phyloP scores from a whole-genome alignment of 2,888 invertebrate genomes.

The Eustalomyia histrio region DNA sequence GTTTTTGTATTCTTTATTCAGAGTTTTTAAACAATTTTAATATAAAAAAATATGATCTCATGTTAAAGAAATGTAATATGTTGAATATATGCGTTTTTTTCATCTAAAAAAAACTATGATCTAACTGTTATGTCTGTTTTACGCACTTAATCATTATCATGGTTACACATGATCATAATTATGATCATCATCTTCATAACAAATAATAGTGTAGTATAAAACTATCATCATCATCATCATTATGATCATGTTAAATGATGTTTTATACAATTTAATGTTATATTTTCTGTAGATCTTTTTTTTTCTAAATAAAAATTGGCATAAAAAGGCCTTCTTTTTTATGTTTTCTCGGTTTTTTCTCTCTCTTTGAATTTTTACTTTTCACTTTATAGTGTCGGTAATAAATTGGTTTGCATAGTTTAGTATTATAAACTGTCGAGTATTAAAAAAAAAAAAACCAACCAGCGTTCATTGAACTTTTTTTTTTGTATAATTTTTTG shows the following conservation, averaged over 20 bases:
- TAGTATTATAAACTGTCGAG: background rate
- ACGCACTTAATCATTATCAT: constrained; percentile 10
- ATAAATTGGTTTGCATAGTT: constrained; percentile 51
- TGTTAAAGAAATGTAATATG: constrained; percentile 28
- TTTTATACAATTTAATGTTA: background rate
- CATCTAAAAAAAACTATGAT: constrained; percentile 18
- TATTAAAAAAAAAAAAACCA: background rate
- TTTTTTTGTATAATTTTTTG: constrained; percentile 29
- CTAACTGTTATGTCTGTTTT: constrained; percentile 32
- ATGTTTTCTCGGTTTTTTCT: constrained; percentile 23
- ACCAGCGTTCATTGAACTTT: constrained; percentile 53
- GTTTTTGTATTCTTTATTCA: background rate
- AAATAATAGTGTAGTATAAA: constrained; percentile 2
- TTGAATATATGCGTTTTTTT: background rate
- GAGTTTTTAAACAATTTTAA: background rate
- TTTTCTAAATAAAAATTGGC: background rate
- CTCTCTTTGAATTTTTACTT: background rate
- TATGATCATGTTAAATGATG: background rate
- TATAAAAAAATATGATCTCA: constrained; percentile 35
- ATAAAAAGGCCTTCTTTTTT: constrained; percentile 28
- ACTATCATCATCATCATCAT: background rate
- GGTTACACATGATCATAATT: constrained; percentile 2
- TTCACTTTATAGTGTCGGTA: constrained; percentile 39
- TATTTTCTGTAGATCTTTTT: background rate
- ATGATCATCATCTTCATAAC: background rate